phyloP scores from a whole-genome alignment of 2,113 vertebrate species.

The Gyps fulvus region DNA sequence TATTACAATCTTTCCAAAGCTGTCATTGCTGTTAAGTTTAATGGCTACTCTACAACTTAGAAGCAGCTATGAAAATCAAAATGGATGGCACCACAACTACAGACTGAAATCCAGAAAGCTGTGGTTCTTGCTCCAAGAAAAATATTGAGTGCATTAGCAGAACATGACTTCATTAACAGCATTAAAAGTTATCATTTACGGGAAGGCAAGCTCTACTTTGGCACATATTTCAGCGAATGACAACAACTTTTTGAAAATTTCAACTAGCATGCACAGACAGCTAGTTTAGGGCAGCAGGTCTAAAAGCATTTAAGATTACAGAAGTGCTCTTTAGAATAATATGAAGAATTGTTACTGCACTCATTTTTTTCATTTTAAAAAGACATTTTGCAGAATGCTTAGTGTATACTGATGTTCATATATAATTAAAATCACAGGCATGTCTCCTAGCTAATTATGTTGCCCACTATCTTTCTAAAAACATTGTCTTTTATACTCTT shows the following conservation, averaged over 20 bases:
- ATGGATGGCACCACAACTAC: not conserved
- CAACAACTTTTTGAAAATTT: conserved; percentile 9
- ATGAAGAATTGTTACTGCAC: not conserved
- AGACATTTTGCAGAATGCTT: not conserved
- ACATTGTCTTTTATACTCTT: not conserved
- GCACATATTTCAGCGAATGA: not conserved
- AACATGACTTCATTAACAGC: conserved; percentile 47
- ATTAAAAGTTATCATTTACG: conserved; percentile 10
- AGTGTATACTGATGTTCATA: not conserved
- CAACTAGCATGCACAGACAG: not conserved
- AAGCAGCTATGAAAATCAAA: conserved; percentile 19
- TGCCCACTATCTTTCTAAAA: not conserved
- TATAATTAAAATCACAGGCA: not conserved
- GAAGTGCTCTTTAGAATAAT: not conserved
- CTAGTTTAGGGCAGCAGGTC: not conserved
- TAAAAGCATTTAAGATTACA: conserved; percentile 9
- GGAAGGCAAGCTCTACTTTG: conserved; percentile 22
- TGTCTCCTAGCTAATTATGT: not conserved
- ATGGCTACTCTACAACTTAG: conserved; percentile 40
- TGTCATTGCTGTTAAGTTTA: conserved; percentile 20
- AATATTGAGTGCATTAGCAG: conserved; percentile 54
- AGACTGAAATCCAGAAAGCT: conserved; percentile 23
- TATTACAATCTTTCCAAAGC: not conserved
- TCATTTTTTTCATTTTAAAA: not conserved
- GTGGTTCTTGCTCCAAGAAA: conserved; percentile 7